A percentile compares a stretch with the other conserved stretches of the same genome.
Evolutionary conservation across 2,888 invertebrate species (phyloP).

Genomic region (Cosmorhoe ocellata): DNA sequence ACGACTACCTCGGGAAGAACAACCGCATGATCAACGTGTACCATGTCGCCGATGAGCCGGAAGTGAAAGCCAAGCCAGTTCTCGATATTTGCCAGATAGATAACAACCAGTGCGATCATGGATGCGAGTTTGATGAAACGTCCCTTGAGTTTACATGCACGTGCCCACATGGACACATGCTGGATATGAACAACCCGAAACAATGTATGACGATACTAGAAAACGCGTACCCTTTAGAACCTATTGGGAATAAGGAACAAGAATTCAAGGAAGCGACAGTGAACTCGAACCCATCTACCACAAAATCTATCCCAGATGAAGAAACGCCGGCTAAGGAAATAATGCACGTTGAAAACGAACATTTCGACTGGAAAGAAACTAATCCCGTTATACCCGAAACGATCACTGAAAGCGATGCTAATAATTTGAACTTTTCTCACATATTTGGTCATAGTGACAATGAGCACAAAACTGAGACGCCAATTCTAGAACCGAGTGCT

Average conservation of each 20-base stretch:
- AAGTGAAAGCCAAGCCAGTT: constrained; percentile 66
- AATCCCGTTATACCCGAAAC: constrained; percentile 47
- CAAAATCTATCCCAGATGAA: constrained; percentile 48
- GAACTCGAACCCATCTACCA: constrained; percentile 47
- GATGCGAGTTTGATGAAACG: constrained; percentile 85
- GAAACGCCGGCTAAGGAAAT: constrained; percentile 49
- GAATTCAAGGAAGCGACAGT: constrained; percentile 44
- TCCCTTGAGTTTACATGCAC: constrained; percentile 85
- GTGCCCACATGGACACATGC: constrained; percentile 81
- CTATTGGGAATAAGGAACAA: constrained; percentile 34
- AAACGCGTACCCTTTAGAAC: constrained; percentile 35
- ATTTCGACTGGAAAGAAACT: constrained; percentile 64
- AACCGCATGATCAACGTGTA: constrained; percentile 79
- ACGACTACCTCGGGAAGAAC: constrained; percentile 72
- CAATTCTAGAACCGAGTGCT: constrained; percentile 31
- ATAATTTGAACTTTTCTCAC: constrained; percentile 59
- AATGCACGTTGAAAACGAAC: constrained; percentile 38
- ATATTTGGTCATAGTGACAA: constrained; percentile 53
- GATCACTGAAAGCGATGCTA: constrained; percentile 56
- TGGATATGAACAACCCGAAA: constrained; percentile 65
- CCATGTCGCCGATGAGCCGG: constrained; percentile 73
- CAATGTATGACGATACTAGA: constrained; percentile 66
- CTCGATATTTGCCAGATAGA: constrained; percentile 85
- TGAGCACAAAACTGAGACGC: constrained; percentile 38
- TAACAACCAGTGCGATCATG: constrained; percentile 85